phyloP scores from a whole-genome alignment of 2,888 invertebrate species.

The Notocelia uddmanniana region DNA sequence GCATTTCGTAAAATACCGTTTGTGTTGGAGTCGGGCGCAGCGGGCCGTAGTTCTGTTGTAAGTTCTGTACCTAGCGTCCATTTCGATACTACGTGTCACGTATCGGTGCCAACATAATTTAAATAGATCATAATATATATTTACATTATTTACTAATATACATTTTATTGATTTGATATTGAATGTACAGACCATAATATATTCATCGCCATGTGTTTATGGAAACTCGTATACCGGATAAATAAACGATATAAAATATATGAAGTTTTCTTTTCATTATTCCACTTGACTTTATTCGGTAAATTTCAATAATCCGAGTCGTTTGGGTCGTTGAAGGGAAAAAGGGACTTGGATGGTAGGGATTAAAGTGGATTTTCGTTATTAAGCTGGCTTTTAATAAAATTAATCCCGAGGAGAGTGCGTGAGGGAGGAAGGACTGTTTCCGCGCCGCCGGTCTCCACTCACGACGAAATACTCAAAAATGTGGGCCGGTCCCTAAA shows the following conservation, averaged over 20 bases:
- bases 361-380: slow-evolving; percentile 36
- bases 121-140: slow-evolving; percentile 66
- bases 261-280: slow-evolving; percentile 59
- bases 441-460: slow-evolving; percentile 16
- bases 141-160: slow-evolving; percentile 73
- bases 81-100: slow-evolving; percentile 67
- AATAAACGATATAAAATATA: slow-evolving; percentile 73
- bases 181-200: slow-evolving; percentile 76
- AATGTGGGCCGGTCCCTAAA: neutral
- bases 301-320: slow-evolving; percentile 35
- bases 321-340: neutral
- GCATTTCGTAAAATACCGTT: neutral
- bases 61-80: slow-evolving; percentile 67
- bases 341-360: slow-evolving; percentile 10
- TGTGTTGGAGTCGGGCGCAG: slow-evolving; percentile 21
- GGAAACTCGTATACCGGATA: slow-evolving; percentile 78
- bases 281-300: slow-evolving; percentile 42
- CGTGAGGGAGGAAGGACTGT: slow-evolving; percentile 12
- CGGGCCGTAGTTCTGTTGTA: slow-evolving; percentile 8
- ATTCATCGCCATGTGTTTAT: slow-evolving; percentile 80
- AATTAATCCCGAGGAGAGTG: slow-evolving; percentile 36
- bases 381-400: slow-evolving; percentile 41
- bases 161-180: slow-evolving; percentile 81
- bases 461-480: slow-evolving; percentile 8
- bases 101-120: slow-evolving; percentile 79